phyloP scores from a whole-genome alignment of 2,888 invertebrate species.

The Fragum whitleyi region DNA sequence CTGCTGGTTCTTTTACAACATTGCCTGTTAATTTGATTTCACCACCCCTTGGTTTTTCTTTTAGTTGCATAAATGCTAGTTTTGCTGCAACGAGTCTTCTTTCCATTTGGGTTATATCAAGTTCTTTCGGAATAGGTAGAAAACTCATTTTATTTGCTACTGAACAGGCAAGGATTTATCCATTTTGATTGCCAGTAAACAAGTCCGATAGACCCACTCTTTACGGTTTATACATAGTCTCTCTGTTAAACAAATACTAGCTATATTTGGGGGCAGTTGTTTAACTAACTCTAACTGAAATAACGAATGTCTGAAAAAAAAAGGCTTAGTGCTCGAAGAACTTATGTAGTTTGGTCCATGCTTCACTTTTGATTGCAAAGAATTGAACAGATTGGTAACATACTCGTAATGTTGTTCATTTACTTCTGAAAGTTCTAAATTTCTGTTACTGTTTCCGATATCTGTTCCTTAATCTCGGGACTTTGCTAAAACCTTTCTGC shows the following conservation, averaged over 20 bases:
- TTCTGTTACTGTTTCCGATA: too few relatives aligned
- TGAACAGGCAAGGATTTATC: constrained; percentile 50
- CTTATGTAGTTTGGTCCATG: too few relatives aligned
- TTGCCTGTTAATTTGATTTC: constrained; percentile 65
- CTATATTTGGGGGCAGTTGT: too few relatives aligned
- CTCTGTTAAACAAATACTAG: background rate
- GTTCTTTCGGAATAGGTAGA: constrained; percentile 40
- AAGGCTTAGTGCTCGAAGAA: too few relatives aligned
- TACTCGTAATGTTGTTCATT: too few relatives aligned
- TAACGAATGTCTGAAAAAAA: too few relatives aligned
- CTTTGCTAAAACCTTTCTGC: too few relatives aligned
- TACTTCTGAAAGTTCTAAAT: too few relatives aligned
- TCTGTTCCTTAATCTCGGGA: too few relatives aligned
- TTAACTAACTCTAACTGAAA: too few relatives aligned
- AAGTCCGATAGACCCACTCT: constrained; percentile 48
- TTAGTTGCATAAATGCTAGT: constrained; percentile 83
- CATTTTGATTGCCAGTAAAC: constrained; percentile 29
- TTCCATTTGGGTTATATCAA: constrained; percentile 72
- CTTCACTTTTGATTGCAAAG: too few relatives aligned
- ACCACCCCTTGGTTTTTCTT: constrained; percentile 72
- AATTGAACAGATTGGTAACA: too few relatives aligned
- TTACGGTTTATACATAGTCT: constrained; percentile 2
- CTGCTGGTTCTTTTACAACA: constrained; percentile 67
- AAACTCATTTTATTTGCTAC: constrained; percentile 45
- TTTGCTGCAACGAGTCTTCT: constrained; percentile 81